phyloP scores from a whole-genome alignment of 2,797 vertebrate species.

The Mionectes olivaceus region DNA sequence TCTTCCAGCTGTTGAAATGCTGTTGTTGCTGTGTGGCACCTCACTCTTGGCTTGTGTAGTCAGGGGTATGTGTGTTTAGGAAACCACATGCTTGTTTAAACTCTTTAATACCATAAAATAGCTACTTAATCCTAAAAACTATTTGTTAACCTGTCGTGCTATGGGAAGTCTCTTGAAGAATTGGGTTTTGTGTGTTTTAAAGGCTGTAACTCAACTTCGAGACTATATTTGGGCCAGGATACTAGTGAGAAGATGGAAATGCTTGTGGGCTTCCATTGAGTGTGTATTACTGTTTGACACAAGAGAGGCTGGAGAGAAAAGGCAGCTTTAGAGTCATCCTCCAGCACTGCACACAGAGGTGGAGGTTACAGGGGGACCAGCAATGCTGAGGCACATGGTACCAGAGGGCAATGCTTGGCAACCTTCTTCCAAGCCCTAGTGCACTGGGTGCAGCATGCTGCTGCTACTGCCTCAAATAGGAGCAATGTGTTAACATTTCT shows the following conservation, averaged over 20 bases:
- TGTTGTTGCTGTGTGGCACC: neutral
- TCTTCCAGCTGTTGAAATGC: neutral
- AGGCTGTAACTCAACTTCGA: neutral
- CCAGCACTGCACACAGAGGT: neutral
- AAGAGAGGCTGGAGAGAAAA: neutral
- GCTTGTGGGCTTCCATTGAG: neutral
- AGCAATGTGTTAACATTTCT: neutral
- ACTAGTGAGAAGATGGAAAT: neutral
- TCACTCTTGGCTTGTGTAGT: neutral
- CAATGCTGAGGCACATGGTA: accelerated
- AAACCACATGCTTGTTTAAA: neutral
- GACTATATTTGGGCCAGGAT: neutral
- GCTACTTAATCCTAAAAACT: neutral
- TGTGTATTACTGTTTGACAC: neutral
- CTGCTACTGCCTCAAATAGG: neutral
- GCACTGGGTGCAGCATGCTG: neutral
- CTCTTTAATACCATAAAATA: neutral
- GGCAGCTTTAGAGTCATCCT: neutral
- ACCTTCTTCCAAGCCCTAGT: neutral
- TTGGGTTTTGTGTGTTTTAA: neutral
- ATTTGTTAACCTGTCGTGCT: neutral
- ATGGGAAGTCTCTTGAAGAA: neutral
- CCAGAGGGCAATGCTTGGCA: neutral
- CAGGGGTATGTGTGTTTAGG: neutral
- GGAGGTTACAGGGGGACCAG: neutral